Percentiles rank a stretch among this genome's conserved stretches.
Evolutionary conservation across 2,113 vertebrate genomes (phyloP).

Genomic region (Mobula birostris): DNA sequence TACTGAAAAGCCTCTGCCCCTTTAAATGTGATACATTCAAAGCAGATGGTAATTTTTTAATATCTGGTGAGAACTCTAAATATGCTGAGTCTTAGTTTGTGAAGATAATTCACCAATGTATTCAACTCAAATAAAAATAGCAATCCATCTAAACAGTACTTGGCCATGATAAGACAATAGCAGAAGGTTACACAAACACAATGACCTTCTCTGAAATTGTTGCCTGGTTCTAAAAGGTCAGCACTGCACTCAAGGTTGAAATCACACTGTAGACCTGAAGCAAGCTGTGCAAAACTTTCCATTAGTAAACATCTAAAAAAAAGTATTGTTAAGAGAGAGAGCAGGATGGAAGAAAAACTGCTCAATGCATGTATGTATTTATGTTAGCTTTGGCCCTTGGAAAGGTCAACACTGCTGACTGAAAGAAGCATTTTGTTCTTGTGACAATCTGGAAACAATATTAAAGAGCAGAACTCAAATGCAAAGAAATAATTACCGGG

Average conservation of each 20-base stretch:
- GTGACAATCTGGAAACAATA: slow-evolving; percentile 13
- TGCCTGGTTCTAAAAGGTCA: neutral
- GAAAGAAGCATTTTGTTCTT: slow-evolving; percentile 23
- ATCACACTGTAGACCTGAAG: slow-evolving; percentile 1
- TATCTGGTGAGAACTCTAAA: neutral
- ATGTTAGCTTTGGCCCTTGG: neutral
- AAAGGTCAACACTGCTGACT: neutral
- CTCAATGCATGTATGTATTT: neutral
- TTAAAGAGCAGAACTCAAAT: neutral
- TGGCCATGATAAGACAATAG: neutral
- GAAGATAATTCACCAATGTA: neutral
- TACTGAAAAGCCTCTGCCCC: too few relatives aligned
- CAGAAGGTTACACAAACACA: neutral
- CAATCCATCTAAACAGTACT: neutral
- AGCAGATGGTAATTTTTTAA: neutral
- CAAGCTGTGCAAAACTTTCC: neutral
- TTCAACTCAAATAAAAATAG: slow-evolving; percentile 5
- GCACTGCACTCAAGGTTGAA: neutral
- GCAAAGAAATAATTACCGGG: slow-evolving; percentile 1
- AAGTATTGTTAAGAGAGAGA: neutral
- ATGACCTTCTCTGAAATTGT: neutral
- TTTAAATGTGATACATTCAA: neutral
- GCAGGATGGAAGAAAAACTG: neutral
- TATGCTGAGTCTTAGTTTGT: neutral
- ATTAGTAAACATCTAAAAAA: neutral